Evolutionary conservation across 2,888 invertebrate genomes (phyloP).

Genomic region (Chaitophorus viminalis): DNA sequence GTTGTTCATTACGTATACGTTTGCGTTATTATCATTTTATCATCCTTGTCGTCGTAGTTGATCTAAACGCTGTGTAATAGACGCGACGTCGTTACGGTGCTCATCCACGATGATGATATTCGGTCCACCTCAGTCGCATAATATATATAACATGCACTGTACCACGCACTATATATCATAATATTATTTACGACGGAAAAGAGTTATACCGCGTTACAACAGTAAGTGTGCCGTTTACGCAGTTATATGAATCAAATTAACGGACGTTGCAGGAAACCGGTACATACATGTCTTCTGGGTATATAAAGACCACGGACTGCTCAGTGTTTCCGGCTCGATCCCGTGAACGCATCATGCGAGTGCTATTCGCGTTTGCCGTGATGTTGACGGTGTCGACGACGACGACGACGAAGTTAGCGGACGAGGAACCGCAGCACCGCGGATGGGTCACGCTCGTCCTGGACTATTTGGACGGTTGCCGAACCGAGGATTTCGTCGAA

Average conservation of each 20-base stretch:
- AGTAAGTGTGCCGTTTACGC: too few species aligned
- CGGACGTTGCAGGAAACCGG: background rate
- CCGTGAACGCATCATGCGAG: conserved; percentile 1
- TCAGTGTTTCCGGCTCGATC: background rate
- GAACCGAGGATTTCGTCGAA: background rate
- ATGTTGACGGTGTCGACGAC: background rate
- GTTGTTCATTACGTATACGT: background rate
- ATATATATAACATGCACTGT: too few species aligned
- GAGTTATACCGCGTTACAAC: too few species aligned
- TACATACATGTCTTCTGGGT: too few species aligned
- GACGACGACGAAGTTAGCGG: too few species aligned
- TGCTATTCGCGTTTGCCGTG: conserved; percentile 2
- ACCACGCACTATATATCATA: too few species aligned
- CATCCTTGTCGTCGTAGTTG: conserved; percentile 4
- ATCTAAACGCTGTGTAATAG: conserved; percentile 44
- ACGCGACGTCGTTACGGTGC: conserved; percentile 6
- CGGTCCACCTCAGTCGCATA: too few species aligned
- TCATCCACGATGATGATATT: background rate
- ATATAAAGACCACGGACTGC: background rate
- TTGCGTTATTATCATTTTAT: too few species aligned
- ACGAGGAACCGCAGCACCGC: too few species aligned
- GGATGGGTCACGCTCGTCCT: background rate
- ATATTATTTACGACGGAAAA: too few species aligned
- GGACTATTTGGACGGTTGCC: background rate
- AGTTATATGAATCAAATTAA: conserved; percentile 8